Percentiles rank a stretch among this genome's conserved stretches.
These are phyloP conservation scores for Synergus gifuensis DNA, from an alignment of 2,888 invertebrate genomes.

Conservation along the genomic window DNA sequence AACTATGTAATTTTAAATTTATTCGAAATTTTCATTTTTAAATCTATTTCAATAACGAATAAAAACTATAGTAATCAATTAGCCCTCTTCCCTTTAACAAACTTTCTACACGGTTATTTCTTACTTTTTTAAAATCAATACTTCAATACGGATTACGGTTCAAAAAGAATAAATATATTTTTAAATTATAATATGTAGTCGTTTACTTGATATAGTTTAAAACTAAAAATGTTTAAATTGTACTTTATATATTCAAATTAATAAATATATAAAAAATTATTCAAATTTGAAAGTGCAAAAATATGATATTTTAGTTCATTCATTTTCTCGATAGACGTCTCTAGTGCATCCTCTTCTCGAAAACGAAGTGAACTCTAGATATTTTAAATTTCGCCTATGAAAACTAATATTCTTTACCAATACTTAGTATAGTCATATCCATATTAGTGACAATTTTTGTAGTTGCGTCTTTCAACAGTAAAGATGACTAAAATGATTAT, in stretches of 20 bases:
- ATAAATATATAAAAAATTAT: too few species aligned
- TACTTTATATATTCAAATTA: too few species aligned
- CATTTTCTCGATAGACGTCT: not conserved
- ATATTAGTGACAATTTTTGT: not conserved
- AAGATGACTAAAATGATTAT: too few species aligned
- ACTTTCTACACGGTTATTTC: not conserved
- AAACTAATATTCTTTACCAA: not conserved
- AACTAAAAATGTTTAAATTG: too few species aligned
- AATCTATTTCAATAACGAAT: not conserved
- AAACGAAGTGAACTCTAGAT: not conserved
- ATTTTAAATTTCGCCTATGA: not conserved
- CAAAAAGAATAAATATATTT: too few species aligned
- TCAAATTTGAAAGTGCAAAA: too few species aligned
- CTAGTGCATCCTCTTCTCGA: not conserved
- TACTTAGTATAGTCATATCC: not conserved
- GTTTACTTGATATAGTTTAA: too few species aligned
- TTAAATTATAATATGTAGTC: too few species aligned
- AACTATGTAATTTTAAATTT: not conserved
- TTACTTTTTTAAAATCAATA: not conserved
- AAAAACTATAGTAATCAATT: not conserved
- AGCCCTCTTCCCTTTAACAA: not conserved
- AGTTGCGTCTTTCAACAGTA: not conserved
- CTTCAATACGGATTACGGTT: not conserved
- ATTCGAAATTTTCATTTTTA: not conserved
- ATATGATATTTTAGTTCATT: not conserved